Evolutionary conservation across 2,797 vertebrate genomes (phyloP), one percentile per base, ranked within the genome.

Genomic region (Erpetoichthys calabaricus): DNA sequence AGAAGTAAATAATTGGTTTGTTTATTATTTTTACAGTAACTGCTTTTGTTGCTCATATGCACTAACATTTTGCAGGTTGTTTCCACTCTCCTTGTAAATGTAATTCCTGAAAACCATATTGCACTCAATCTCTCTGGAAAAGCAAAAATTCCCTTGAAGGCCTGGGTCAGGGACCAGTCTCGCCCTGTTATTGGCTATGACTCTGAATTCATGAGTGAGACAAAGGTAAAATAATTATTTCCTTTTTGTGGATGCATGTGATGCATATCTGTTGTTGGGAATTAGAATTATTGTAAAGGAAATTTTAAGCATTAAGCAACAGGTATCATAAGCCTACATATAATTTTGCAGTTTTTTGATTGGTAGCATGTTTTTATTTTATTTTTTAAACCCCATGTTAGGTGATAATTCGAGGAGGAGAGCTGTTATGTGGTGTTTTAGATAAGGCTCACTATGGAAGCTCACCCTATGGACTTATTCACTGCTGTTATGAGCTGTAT

Each of bases 391-490:
- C 47, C n/a, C n/a, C 47, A 7, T n/a, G 2, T 50, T 64, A 98
- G 96, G 93, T 98, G 64, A 63, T 98, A 67, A 90, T 99, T 58
- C 83, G 84, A 58, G 73, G 82, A 1, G 96, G 95, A 0, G 93
- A 98, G 63, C 76, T 99, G 57, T 70, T 99, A 25, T 80, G 92
- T 4, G 96, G 96, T 0, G 89, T 98, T 56, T 67, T 99, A 75
- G 96, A 99, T 78, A 99, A 99, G 72, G 94, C 96, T 0, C 94
- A 99, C 67, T 98, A 97, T 0, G 96, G 96, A 60, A 97, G 93
- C 70, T 96, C 96, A 0, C 86, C 90, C 9, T 98, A 93, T 0
- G 91, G 96, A 8, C 76, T 99, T 64, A 92, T 99, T 2, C 96
- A 99, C 78, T 95, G 93, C 69, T 98, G 94, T 73, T 89, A 93